phyloP scores from a whole-genome alignment of 2,888 invertebrate genomes.

The Drosophila sordidapex region DNA sequence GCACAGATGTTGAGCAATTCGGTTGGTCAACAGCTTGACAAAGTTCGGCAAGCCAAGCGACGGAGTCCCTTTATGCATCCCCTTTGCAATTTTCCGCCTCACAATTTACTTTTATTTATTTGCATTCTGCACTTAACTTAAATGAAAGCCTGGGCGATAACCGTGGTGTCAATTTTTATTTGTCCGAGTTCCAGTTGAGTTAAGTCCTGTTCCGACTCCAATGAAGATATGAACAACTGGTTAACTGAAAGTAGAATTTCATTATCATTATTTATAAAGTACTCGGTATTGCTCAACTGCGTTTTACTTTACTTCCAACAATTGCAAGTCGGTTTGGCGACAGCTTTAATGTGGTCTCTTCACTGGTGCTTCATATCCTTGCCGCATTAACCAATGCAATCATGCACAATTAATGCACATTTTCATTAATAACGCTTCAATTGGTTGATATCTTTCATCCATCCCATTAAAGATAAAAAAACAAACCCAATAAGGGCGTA shows the following conservation, averaged over 20 bases:
- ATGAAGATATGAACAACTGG: slow-evolving; percentile 9
- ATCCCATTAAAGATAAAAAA: slow-evolving; percentile 8
- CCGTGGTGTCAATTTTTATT: slow-evolving; percentile 55
- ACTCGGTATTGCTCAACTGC: slow-evolving; percentile 33
- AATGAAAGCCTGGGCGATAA: slow-evolving; percentile 57
- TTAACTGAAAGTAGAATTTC: slow-evolving; percentile 16
- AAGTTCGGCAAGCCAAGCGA: slow-evolving; percentile 17
- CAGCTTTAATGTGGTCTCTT: slow-evolving; percentile 34
- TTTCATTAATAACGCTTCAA: slow-evolving; percentile 73
- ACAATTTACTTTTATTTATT: slow-evolving; percentile 58
- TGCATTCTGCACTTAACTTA: slow-evolving; percentile 60
- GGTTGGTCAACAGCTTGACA: slow-evolving; percentile 18
- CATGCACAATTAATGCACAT: slow-evolving; percentile 71
- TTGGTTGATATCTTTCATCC: slow-evolving; percentile 26
- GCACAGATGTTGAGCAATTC: slow-evolving; percentile 34
- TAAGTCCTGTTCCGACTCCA: slow-evolving; percentile 9
- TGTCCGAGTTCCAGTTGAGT: slow-evolving; percentile 27
- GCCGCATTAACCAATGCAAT: slow-evolving; percentile 63
- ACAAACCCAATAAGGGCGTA: background rate
- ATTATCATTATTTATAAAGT: slow-evolving; percentile 61
- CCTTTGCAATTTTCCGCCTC: background rate
- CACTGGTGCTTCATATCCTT: slow-evolving; percentile 5
- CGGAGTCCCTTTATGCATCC: background rate
- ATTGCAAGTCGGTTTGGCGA: slow-evolving; percentile 39
- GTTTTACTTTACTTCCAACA: slow-evolving; percentile 42